A percentile compares a stretch with the other conserved stretches of the same genome.
Conservation (phyloP, 1,140 invertebrate species). For the Diploscapter pachys region DNA sequence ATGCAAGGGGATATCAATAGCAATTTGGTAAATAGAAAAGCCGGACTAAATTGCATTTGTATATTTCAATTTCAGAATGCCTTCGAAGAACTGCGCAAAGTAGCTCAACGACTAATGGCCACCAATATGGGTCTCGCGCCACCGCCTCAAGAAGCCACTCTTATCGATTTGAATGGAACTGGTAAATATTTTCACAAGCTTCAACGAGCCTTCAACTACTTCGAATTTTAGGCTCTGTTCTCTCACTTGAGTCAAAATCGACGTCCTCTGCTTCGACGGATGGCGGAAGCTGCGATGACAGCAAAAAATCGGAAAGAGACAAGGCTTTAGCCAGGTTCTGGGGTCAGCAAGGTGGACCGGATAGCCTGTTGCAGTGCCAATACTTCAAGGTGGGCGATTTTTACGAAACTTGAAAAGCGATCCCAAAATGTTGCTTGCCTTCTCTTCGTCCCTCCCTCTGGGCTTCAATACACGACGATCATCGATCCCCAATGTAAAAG, state of each 20-base stretch:
- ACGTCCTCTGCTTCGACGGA: conserved; percentile 22
- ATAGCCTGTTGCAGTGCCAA: conserved; percentile 1
- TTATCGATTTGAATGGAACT: conserved; percentile 38
- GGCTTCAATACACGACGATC: no score
- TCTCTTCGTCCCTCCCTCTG: no score
- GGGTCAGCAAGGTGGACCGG: conserved; percentile 2
- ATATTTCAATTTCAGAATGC: conserved; percentile 10
- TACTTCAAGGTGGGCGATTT: neutral
- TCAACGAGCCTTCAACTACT: neutral
- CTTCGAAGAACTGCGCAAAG: conserved; percentile 1
- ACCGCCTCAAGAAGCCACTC: conserved; percentile 15
- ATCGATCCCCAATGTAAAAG: no score
- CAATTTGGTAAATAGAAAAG: no score
- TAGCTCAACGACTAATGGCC: neutral
- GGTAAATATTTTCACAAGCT: conserved; percentile 1
- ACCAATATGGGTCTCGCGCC: conserved; percentile 9
- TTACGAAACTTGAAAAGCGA: no score
- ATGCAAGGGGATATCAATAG: no score
- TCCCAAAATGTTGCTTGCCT: no score
- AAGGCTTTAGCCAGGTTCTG: conserved; percentile 17
- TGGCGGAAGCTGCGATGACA: conserved; percentile 12
- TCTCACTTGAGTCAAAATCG: conserved; percentile 19
- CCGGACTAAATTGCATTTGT: no score
- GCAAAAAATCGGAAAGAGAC: conserved; percentile 20
- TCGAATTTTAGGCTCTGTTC: neutral